Base-by-base conservation (phyloP, 2,113 vertebrate genomes). In the Malurus alboscapulatus region DNA sequence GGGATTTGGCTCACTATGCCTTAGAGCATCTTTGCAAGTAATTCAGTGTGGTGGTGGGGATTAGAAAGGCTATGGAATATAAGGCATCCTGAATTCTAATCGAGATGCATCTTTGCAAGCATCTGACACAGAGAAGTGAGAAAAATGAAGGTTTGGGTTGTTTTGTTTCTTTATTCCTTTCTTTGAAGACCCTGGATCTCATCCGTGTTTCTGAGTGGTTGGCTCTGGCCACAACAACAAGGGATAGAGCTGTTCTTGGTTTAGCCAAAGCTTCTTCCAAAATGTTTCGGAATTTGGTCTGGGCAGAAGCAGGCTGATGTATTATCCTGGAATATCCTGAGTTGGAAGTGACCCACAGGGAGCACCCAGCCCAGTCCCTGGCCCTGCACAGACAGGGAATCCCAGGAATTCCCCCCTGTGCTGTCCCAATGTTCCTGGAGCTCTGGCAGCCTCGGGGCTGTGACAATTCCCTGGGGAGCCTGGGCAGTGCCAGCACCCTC, bases 41-140 rank as follows among this genome's bases (percentile, higher is more conserved):
- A 1, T 54, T 91, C 2, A 29, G 45, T 36, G 30, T 67, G 69
- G 32, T 86, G 57, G 72, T 85, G 36, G 71, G 77, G 71, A 75
- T 82, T 69, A 85, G 58, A 61, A 73, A 22, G 45, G 24, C 58
- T 19, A 29, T 68, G 79, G 78, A 54, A 65, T 61, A 10, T 87
- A 89, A 94, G 66, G 76, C 82, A 75, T 68, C 24, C 19, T 81
- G 87, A 89, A 94, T 93, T 87, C 69, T 87, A 72, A 88, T 92
- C 36, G 44, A 78, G 65, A 84, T 65, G 13, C 36, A 36, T 36
- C 36, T 36, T 36, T 22, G 21, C 89, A 55, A 68, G 53, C 48
- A 74, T 59, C 65, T 63, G 48, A 59, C 84, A 69, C 4, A 71
- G 65, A 81, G 59, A 66, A 54, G 8, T 30, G 50, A 48, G 30